Base-by-base conservation (phyloP, 35 echinoderm and acorn worm species). In the Eucidaris tribuloides region DNA sequence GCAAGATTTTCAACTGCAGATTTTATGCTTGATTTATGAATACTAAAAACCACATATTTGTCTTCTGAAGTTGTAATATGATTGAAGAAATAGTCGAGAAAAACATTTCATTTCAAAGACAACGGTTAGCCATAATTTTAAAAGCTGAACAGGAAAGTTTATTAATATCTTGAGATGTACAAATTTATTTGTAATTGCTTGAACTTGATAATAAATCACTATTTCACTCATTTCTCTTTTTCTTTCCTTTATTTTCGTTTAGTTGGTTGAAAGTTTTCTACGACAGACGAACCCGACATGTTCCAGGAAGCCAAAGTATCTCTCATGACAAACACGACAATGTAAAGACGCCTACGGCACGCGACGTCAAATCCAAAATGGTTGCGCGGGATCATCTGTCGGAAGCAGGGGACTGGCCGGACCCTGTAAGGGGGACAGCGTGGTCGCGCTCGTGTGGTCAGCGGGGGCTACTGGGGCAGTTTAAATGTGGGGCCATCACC, bases 401-500 rank as follows among this genome's bases (percentile, higher is more conserved):
- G 0, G 79, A n/a, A n/a, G 66, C 17, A 41, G 39, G 34, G 27
- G 54, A 7, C 63, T 82, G 32, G 76, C 92, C 9, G 92, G 90
- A 76, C 85, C 92, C 30, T 94, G 92, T 46, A 94, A 94, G 80
- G 83, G 78, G 29, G 92, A 94, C 61, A 94, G 92, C 46, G 92
- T 86, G 1, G 92, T 86, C 11, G 86, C 92, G 58, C 5, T 94
- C 17, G 87, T 94, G 7, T 94, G 92, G 46, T 82, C 89, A 63
- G 23, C 58, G 13, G 19, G 30, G 9, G 71, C 84, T 39, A 54
- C 65, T 1, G 92, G 92, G 2, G 31, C 36, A 5, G 89, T 71
- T 39, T 89, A 94, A 65, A 62, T 94, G 1, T 94, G 92, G 92
- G 92, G 92, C 2, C 65, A 89, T 20, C 89, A 86, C 18, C 90